Evolutionary conservation across 2,797 vertebrate genomes (phyloP).

Genomic region (Anolis apletophallus): DNA sequence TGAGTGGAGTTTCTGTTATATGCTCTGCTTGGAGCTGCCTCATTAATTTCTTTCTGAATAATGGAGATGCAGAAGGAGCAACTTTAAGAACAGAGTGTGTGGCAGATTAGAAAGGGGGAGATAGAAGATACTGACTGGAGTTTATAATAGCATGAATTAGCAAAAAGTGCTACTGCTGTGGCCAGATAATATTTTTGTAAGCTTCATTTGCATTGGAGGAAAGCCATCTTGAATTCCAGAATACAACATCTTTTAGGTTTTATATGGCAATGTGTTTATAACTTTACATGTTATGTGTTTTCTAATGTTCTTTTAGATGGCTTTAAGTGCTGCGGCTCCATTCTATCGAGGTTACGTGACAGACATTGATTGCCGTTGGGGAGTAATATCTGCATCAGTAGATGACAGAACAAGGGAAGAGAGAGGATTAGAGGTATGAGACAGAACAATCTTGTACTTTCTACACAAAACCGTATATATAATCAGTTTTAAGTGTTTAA

Average conservation of each 20-base stretch:
- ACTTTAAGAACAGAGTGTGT: background rate
- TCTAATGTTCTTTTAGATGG: conserved; percentile 85
- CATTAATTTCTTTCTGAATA: background rate
- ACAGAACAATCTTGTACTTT: background rate
- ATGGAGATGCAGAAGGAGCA: background rate
- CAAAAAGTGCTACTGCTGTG: background rate
- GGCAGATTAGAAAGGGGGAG: background rate
- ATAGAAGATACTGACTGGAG: background rate
- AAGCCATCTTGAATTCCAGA: background rate
- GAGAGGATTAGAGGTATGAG: conserved; percentile 90
- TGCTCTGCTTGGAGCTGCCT: background rate
- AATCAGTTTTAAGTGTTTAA: background rate
- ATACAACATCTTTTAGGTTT: background rate
- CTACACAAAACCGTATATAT: background rate
- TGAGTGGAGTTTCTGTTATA: background rate
- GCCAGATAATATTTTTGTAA: background rate
- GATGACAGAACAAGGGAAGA: conserved; percentile 96
- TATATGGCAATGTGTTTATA: background rate
- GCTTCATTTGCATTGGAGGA: background rate
- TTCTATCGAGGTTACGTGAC: conserved; percentile 97
- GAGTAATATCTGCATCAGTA: conserved; percentile 96
- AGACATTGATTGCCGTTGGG: conserved; percentile 98
- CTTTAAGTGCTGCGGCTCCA: conserved; percentile 94
- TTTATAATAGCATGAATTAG: background rate
- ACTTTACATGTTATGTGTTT: background rate